Evolutionary conservation across 2,797 vertebrate species (phyloP), one percentile per base, ranked within the genome.

Genomic region (Trichosurus vulpecula): DNA sequence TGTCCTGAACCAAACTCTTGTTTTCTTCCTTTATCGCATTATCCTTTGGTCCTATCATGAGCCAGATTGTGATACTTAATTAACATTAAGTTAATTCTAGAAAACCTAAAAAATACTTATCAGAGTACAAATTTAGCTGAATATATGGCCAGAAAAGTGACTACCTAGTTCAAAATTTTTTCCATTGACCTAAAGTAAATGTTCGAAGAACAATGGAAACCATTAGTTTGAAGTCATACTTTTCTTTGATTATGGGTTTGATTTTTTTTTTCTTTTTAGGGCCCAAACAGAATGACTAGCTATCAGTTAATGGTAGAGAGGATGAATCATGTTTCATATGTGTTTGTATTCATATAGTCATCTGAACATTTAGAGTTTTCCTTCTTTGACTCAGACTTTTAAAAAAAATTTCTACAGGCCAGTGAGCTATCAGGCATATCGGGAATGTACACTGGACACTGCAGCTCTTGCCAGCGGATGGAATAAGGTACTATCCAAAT

Each of bases 341-440:
- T 96, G 54, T 94, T 22, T 96, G 52, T 97, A 25, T 97, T 56
- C 96, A 96, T 81, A 81, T 91, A 94, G 96, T 97, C 90, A 93
- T 94, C 41, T 96, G 58, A 91, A 96, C 94, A 96, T 97, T 41
- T 52, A 95, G 96, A 95, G 81, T 97, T 97, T 98, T 97, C 91
- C 95, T 95, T 91, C 35, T 93, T 97, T 95, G 97, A 98, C 97
- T 95, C 90, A 97, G 90, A 97, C 95, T 98, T 97, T 97, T 95
- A 93, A 98, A 97, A 74, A 97, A 95, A 97, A 98, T 98, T 97
- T 98, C 97, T 99, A 97, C 98, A 99, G 99, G 98, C 99, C 99
- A 51, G 97, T 99, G 97, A 99, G 99, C 0, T 99, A 99, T 91
- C 99, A 99, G 95, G 97, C 98, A 58, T 99, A 99, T 96, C 99